Conservation (phyloP, 2,113 vertebrate species). For the Hippoglossus stenolepis region DNA sequence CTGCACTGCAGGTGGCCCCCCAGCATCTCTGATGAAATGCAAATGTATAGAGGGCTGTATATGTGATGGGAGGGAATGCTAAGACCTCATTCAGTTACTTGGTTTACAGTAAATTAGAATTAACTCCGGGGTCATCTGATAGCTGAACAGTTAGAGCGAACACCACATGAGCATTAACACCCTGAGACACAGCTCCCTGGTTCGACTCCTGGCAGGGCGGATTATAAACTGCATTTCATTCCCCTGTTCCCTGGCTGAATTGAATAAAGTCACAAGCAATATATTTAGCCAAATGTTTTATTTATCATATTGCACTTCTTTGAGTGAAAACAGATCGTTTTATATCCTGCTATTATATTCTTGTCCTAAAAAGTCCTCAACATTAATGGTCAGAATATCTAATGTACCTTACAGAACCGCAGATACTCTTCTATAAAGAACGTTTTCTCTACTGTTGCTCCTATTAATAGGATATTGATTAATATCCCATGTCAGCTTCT, state of each 20-base stretch:
- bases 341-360: neutral
- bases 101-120: constrained; percentile 8
- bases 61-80: constrained; percentile 15
- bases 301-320: neutral
- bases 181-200: neutral
- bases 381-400: too few species aligned
- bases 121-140: neutral
- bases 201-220: neutral
- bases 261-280: neutral
- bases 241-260: neutral
- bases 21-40: constrained; percentile 67
- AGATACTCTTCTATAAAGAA: too few species aligned
- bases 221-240: neutral
- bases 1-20: constrained; percentile 69
- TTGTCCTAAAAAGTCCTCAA: neutral
- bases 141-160: neutral
- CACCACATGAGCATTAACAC: neutral
- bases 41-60: constrained; percentile 55
- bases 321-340: neutral
- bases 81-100: constrained; percentile 16
- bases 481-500: too few species aligned
- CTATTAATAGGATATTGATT: too few species aligned
- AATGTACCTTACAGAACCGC: too few species aligned
- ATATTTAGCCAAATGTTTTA: too few species aligned
- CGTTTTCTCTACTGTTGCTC: too few species aligned